Evolutionary conservation across 2,113 vertebrate genomes (phyloP).

Genomic region (Desmodus rotundus): DNA sequence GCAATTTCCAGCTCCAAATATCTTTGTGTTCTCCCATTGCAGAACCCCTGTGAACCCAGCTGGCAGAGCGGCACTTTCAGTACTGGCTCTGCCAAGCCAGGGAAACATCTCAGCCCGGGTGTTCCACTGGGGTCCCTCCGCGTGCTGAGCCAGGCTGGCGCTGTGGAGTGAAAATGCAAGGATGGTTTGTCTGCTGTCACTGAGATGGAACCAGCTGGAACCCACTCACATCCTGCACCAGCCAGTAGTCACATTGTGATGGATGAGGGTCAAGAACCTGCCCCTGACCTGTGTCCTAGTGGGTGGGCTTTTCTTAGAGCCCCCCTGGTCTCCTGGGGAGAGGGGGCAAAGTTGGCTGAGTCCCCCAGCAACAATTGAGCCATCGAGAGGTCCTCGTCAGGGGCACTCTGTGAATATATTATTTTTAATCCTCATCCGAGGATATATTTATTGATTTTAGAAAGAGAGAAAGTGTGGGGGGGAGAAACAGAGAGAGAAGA

Average conservation of each 20-base stretch:
- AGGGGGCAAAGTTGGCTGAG: not conserved
- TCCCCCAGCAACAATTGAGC: not conserved
- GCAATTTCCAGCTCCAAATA: not conserved
- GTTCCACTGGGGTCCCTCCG: not conserved
- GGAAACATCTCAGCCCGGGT: not conserved
- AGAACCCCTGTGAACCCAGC: not conserved
- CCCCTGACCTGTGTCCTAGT: not conserved
- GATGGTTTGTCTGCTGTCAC: not conserved
- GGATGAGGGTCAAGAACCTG: not conserved
- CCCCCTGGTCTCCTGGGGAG: not conserved
- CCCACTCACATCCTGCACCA: not conserved
- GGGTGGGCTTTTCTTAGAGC: not conserved
- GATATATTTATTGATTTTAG: too few species aligned
- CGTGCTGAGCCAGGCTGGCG: not conserved
- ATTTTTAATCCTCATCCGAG: too few species aligned
- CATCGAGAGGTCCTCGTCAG: not conserved
- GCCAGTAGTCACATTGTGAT: not conserved
- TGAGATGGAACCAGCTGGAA: slow-evolving; percentile 28
- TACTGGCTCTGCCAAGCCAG: not conserved
- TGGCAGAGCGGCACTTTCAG: not conserved
- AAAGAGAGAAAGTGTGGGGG: too few species aligned
- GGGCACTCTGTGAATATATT: not conserved
- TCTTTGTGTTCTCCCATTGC: not conserved
- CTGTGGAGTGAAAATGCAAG: not conserved
- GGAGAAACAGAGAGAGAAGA: too few species aligned